Conservation (phyloP, 2,113 vertebrate species). For the Calyptomena viridis region DNA sequence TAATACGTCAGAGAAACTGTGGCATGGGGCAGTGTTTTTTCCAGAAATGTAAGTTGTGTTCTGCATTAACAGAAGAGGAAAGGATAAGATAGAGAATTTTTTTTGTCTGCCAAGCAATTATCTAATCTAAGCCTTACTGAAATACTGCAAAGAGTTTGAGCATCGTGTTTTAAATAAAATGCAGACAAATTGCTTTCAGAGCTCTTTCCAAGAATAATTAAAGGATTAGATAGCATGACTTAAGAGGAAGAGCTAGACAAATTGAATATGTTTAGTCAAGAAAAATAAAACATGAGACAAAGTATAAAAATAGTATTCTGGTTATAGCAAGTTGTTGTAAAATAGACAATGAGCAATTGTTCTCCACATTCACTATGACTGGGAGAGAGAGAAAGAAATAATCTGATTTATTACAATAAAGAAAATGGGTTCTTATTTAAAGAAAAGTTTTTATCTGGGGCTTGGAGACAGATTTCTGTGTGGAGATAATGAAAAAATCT, state of each 20-base stretch:
- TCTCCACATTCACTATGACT: background rate
- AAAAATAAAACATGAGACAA: background rate
- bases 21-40: background rate
- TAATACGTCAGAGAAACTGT: background rate
- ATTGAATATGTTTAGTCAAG: background rate
- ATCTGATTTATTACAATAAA: background rate
- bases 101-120: background rate
- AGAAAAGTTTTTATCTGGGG: background rate
- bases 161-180: background rate
- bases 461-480: background rate
- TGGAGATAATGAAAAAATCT: background rate
- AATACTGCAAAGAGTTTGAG: background rate
- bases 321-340: background rate
- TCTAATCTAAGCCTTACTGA: background rate
- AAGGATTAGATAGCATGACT: background rate
- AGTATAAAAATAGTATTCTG: background rate
- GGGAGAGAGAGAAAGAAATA: background rate
- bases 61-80: background rate
- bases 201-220: background rate
- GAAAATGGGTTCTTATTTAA: background rate
- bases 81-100: fast-evolving
- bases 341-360: background rate
- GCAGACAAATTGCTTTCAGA: background rate
- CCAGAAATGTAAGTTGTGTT: background rate
- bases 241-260: background rate